Evolutionary conservation across 2,113 vertebrate genomes (phyloP).

Genomic region (Pterocles burchelli): DNA sequence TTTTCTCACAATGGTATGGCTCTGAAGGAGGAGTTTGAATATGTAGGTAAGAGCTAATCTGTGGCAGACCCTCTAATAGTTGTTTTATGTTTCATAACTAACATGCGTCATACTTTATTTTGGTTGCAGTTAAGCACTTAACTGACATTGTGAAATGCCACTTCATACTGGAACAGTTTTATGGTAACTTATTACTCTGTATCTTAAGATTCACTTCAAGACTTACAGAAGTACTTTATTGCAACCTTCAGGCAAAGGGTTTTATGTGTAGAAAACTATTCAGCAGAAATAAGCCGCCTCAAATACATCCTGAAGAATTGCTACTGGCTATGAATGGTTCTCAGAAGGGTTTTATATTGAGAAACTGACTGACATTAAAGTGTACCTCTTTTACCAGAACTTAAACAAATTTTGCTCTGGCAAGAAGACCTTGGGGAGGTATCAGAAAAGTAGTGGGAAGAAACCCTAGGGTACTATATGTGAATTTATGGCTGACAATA

Average conservation of each 20-base stretch:
- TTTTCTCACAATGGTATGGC: constrained; percentile 99
- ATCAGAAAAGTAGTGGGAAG: constrained; percentile 24
- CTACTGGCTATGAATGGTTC: constrained; percentile 18
- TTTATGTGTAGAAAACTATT: constrained; percentile 22
- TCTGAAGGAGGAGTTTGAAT: constrained; percentile 99
- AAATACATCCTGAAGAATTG: not conserved
- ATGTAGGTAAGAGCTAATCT: constrained; percentile 86
- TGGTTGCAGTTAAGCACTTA: not conserved
- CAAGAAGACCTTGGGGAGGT: constrained; percentile 23
- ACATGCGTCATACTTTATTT: not conserved
- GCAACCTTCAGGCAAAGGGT: not conserved
- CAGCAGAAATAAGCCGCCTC: constrained; percentile 3
- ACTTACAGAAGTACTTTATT: not conserved
- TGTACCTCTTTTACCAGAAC: constrained; percentile 34
- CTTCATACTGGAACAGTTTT: not conserved
- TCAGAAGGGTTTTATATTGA: constrained; percentile 49
- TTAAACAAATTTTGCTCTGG: constrained; percentile 52
- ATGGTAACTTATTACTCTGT: not conserved
- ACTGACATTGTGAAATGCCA: not conserved
- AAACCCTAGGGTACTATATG: constrained; percentile 30
- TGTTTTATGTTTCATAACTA: not conserved
- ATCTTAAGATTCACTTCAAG: not conserved
- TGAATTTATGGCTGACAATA: constrained; percentile 62
- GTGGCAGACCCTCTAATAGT: not conserved
- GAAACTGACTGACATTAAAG: constrained; percentile 12